Evolutionary conservation across 2,888 invertebrate species (phyloP), one percentile per base, ranked within the genome.

Genomic region (Dasypogon diadema): DNA sequence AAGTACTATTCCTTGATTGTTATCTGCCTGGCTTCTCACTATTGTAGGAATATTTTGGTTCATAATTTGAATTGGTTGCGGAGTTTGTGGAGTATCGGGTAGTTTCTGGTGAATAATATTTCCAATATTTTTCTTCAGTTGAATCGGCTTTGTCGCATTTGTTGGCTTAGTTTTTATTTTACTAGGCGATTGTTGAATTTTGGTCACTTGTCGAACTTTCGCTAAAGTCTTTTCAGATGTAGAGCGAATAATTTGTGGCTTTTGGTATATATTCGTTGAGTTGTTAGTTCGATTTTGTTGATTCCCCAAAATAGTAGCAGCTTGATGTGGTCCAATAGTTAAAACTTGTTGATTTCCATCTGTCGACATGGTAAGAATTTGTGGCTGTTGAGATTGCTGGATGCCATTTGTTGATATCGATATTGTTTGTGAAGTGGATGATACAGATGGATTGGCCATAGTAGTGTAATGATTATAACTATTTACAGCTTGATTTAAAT

Each of bases 261-360:
- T 88, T 77, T 83, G 84, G 78, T 88, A 82, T 18, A 87, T 86
- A 85, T 87, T 87, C 88, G 84, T 37, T 21, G 88, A 86, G 58
- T 88, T 88, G 4, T 88, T 87, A n/a, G 85, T 86, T 79, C 87
- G 88, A 1, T 87, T 87, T 81, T 87, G 88, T 48, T 88, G 82
- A 79, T 87, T 87, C 1, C 24, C 21, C 12, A 74, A 48, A 48
- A 75, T 34, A 21, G 42, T 26, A 16, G 74, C 48, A n/a, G 74
- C 22, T 58, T 78, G 76, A 30, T 76, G 76, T 42, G 78, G 70
- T 34, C 75, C 72, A 55, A 77, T 76, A 6, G 78, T 78, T 16
- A 79, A 55, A 8, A 78, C 24, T 60, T 78, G 78, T 60, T 77
- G 77, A 77, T 60, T 77, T 34, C 70, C 72, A 6, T 76, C 76